Evolutionary conservation across 1,140 invertebrate species (phyloP).

Genomic region (Zophobas atratus): DNA sequence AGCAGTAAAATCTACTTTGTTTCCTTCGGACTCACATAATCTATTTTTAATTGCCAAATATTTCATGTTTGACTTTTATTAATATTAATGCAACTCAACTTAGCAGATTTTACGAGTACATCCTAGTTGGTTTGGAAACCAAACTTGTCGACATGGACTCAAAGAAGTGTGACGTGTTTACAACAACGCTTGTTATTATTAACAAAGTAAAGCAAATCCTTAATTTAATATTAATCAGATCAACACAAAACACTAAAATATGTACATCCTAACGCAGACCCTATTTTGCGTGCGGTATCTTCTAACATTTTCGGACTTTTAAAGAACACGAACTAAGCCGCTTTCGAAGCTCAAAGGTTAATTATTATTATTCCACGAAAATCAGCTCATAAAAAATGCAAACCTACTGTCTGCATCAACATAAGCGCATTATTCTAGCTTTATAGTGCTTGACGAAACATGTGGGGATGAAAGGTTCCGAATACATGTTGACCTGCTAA

Average conservation of each 20-base stretch:
- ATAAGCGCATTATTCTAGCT: conserved; percentile 4
- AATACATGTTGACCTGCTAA: no score
- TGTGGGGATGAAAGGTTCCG: neutral
- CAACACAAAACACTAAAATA: neutral
- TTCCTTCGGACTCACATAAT: no score
- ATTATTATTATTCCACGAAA: conserved; percentile 28
- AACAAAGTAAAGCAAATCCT: neutral
- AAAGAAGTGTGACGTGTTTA: no score
- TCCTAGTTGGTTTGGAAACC: no score
- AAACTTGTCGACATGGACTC: no score
- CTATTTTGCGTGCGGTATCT: no score
- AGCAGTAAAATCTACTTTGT: no score
- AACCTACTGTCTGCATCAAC: neutral
- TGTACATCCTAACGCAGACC: neutral
- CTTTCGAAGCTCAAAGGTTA: conserved; percentile 10
- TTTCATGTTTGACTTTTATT: no score
- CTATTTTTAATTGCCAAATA: no score
- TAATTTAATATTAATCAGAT: conserved; percentile 2
- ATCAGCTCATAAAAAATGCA: conserved; percentile 15
- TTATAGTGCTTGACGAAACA: conserved; percentile 22
- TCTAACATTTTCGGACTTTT: neutral
- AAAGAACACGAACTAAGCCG: neutral
- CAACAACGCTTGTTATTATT: no score
- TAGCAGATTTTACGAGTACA: no score
- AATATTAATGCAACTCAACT: no score